These are phyloP conservation scores for Columbina picui DNA, from an alignment of 2,113 vertebrate species.

Conservation along the genomic window DNA sequence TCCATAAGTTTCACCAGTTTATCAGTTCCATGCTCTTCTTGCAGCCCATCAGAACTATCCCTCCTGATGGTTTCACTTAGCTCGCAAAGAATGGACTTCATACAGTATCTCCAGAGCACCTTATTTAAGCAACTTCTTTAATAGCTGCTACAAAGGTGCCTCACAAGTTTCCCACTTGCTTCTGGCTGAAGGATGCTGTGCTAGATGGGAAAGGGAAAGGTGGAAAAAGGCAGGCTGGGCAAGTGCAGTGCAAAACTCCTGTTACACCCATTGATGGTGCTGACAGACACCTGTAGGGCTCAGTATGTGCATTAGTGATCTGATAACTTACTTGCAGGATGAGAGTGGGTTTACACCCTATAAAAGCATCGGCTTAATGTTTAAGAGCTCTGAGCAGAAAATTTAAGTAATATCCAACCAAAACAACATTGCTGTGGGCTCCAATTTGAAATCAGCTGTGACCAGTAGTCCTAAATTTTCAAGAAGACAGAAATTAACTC, in stretches of 20 bases:
- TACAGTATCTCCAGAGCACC: neutral
- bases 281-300: neutral
- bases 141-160: neutral
- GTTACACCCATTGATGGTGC: rapidly evolving
- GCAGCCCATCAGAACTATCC: neutral
- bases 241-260: neutral
- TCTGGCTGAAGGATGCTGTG: neutral
- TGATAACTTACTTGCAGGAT: neutral
- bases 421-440: neutral
- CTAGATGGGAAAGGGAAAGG: neutral
- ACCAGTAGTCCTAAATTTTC: neutral
- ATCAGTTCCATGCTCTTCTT: neutral
- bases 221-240: neutral
- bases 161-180: neutral
- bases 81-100: neutral
- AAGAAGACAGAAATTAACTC: neutral
- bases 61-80: rapidly evolving
- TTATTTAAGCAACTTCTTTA: neutral
- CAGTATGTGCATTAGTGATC: neutral
- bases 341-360: neutral
- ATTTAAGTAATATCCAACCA: neutral
- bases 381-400: neutral
- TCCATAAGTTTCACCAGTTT: neutral
- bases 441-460: neutral
- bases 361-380: neutral